Conservation (phyloP, 2,797 vertebrate genomes). For the Phrynocephalus forsythii region DNA sequence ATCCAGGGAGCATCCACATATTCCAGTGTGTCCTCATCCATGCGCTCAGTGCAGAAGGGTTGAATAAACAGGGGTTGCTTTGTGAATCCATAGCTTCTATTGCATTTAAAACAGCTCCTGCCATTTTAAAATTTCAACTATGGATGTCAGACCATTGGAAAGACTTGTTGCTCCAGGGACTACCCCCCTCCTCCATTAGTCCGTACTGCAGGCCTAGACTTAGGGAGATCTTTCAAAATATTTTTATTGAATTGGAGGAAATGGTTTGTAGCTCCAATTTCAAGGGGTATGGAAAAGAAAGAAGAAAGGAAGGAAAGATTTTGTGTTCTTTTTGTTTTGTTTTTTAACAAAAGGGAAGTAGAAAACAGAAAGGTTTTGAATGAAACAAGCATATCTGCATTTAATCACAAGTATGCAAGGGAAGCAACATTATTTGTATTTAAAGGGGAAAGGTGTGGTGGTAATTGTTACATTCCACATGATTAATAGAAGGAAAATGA, state of each 20-base stretch:
- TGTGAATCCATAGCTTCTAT: neutral
- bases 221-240: slow-evolving; percentile 39
- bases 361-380: slow-evolving; percentile 34
- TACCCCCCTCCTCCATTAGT: neutral
- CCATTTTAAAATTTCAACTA: neutral
- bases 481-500: slow-evolving; percentile 10
- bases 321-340: too few species aligned
- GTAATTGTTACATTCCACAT: slow-evolving; percentile 45
- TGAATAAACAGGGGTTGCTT: neutral
- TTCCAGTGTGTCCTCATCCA: too few species aligned
- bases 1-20: too few species aligned
- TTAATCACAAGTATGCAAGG: slow-evolving; percentile 40
- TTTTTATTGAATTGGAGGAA: slow-evolving; percentile 57
- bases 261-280: neutral
- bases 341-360: neutral
- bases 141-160: neutral
- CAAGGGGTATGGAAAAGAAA: slow-evolving; percentile 50
- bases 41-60: neutral
- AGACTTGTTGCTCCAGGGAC: neutral
- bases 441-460: slow-evolving; percentile 35
- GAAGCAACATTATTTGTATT: slow-evolving; percentile 26
- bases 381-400: slow-evolving; percentile 22
- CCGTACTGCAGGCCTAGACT: neutral
- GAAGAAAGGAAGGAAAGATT: neutral
- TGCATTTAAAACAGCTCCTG: neutral